phyloP scores from a whole-genome alignment of 2,888 invertebrate genomes.

The Epinotia bilunana region DNA sequence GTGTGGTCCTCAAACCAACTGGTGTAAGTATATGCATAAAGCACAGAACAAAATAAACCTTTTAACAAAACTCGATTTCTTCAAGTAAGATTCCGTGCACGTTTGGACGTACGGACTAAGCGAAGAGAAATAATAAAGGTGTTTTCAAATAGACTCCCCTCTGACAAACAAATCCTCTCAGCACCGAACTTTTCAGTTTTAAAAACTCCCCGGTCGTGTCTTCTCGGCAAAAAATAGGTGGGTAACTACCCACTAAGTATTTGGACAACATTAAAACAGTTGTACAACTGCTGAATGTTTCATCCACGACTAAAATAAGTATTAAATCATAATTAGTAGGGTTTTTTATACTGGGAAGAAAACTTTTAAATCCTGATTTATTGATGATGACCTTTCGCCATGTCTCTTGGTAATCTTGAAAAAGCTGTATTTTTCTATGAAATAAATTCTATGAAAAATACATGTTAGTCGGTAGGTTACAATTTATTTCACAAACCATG shows the following conservation, averaged over 20 bases:
- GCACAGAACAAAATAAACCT: background rate
- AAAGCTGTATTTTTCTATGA: slow-evolving; percentile 19
- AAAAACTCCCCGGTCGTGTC: slow-evolving; percentile 10
- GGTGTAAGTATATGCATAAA: background rate
- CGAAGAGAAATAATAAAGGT: slow-evolving; percentile 17
- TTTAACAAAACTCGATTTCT: background rate
- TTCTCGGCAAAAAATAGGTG: background rate
- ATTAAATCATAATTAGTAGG: background rate
- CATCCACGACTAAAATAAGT: background rate
- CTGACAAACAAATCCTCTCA: slow-evolving; percentile 28
- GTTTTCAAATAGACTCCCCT: slow-evolving; percentile 26
- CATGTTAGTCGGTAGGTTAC: slow-evolving; percentile 1
- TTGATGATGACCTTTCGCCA: background rate
- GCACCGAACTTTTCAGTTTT: slow-evolving; percentile 20
- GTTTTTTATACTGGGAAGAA: background rate
- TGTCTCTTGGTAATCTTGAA: slow-evolving; percentile 2
- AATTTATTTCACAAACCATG: slow-evolving; percentile 41
- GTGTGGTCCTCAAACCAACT: background rate
- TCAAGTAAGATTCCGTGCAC: slow-evolving; percentile 3
- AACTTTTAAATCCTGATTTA: background rate
- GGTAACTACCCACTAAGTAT: background rate
- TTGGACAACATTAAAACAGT: slow-evolving; percentile 1
- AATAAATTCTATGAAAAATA: slow-evolving; percentile 20
- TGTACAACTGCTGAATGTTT: background rate
- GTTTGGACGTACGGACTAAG: background rate